Evolutionary conservation across 2,888 invertebrate genomes (phyloP).

Genomic region (Sphecodes monilicornis): DNA sequence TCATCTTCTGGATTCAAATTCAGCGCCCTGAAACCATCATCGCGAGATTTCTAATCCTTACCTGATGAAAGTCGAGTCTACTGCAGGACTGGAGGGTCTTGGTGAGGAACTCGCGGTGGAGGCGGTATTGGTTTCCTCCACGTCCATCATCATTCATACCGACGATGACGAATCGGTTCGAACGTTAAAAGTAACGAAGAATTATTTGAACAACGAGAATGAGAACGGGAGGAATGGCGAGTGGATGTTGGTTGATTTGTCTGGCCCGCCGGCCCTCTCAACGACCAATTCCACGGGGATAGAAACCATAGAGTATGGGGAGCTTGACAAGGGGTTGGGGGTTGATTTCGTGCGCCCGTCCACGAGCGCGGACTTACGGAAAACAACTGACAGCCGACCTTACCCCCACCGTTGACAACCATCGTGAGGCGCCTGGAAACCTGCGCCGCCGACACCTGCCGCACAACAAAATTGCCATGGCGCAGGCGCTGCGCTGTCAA

Average conservation of each 20-base stretch:
- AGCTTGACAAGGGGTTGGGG: conserved; percentile 64
- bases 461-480: conserved; percentile 33
- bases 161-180: conserved; percentile 62
- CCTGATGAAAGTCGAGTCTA: conserved; percentile 83
- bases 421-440: conserved; percentile 71
- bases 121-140: conserved; percentile 82
- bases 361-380: conserved; percentile 83
- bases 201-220: conserved; percentile 47
- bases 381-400: conserved; percentile 81
- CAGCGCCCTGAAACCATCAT: conserved; percentile 3
- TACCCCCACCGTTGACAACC: conserved; percentile 74
- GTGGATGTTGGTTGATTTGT: conserved; percentile 38
- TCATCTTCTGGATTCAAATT: conserved; percentile 3
- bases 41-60: conserved; percentile 57
- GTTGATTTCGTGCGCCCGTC: conserved; percentile 79
- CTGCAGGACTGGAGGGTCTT: conserved; percentile 82
- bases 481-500: conserved; percentile 63
- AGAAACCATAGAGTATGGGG: conserved; percentile 65
- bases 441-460: conserved; percentile 71
- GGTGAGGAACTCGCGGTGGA: conserved; percentile 83
- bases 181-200: conserved; percentile 51
- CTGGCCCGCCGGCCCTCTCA: conserved; percentile 49
- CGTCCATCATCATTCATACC: conserved; percentile 84
- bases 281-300: conserved; percentile 51
- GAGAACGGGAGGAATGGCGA: conserved; percentile 31